phyloP scores from a whole-genome alignment of 2,888 invertebrate species.

The Labia minor region DNA sequence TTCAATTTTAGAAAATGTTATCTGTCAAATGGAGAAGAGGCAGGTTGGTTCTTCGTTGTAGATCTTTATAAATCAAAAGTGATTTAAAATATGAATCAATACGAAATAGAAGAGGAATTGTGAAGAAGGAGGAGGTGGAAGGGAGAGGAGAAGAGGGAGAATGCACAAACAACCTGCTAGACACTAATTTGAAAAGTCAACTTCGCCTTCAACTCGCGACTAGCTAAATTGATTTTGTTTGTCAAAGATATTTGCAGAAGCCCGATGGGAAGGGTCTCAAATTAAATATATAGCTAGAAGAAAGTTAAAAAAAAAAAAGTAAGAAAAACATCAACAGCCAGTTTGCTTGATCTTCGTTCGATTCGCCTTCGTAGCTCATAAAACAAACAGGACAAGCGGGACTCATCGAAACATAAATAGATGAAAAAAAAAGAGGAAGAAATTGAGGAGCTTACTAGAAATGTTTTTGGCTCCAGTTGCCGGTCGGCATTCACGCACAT shows the following conservation, averaged over 20 bases:
- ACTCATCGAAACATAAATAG: neutral
- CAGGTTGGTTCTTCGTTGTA: neutral
- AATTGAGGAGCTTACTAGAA: neutral
- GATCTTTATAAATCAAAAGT: neutral
- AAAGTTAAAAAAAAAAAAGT: neutral
- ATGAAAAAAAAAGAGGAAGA: neutral
- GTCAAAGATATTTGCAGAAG: constrained; percentile 7
- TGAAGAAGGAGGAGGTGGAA: neutral
- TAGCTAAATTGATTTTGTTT: constrained; percentile 13
- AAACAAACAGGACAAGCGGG: neutral
- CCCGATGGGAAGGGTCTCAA: neutral
- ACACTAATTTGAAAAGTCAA: constrained; percentile 3
- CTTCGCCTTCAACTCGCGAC: constrained; percentile 2
- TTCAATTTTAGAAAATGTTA: too few species aligned
- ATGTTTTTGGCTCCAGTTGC: neutral
- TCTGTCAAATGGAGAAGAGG: neutral
- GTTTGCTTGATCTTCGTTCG: neutral
- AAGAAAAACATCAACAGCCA: neutral
- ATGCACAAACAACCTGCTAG: neutral
- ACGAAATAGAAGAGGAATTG: neutral
- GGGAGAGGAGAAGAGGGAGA: neutral
- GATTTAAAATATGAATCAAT: constrained; percentile 7
- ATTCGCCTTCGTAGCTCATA: neutral
- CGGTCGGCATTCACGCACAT: neutral
- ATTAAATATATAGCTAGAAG: neutral